Conservation (phyloP, 2,113 vertebrate species). For the Leptodactylus fuscus region DNA sequence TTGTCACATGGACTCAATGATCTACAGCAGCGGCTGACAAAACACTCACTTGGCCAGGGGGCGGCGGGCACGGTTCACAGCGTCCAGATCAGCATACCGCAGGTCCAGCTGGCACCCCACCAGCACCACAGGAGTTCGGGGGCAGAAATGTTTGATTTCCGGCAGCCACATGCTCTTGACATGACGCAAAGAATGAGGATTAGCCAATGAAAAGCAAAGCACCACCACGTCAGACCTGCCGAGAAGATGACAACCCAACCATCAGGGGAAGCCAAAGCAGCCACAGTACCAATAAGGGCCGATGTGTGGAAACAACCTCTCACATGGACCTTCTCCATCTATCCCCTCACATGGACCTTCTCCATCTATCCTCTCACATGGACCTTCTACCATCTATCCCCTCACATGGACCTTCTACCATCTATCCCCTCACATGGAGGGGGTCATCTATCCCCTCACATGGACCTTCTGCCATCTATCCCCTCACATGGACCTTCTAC, state of each 20-base stretch:
- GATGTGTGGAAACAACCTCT: background rate
- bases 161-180: conserved; percentile 92
- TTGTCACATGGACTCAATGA: background rate
- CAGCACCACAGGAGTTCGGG: conserved; percentile 88
- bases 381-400: too few species aligned
- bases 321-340: background rate
- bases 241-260: background rate
- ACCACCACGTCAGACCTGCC: conserved; percentile 88
- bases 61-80: conserved; percentile 87
- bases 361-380: too few species aligned
- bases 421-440: too few species aligned
- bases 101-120: conserved; percentile 94
- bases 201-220: conserved; percentile 87
- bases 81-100: conserved; percentile 90
- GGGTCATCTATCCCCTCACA: too few species aligned
- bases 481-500: too few species aligned
- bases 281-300: background rate
- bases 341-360: too few species aligned
- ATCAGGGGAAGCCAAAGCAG: background rate
- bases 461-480: too few species aligned
- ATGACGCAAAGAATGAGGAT: conserved; percentile 88
- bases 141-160: conserved; percentile 94
- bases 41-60: conserved; percentile 85
- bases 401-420: too few species aligned
- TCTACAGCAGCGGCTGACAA: background rate